Evolutionary conservation across 92 coral and sea anemone genomes (phyloP).

Genomic region (Virgularia gustaviana): DNA sequence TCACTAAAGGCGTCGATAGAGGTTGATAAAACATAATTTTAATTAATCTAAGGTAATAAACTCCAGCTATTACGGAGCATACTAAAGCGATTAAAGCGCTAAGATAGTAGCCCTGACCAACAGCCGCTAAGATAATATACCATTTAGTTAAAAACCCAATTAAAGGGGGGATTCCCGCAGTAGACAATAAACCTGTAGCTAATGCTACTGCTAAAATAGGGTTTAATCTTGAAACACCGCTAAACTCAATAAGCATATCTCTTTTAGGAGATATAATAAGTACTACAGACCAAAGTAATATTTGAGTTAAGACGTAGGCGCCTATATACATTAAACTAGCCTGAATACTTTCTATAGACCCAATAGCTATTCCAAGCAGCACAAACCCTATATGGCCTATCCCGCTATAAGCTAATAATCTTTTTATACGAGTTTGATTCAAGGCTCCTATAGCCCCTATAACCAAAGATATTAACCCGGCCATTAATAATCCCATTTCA

Average conservation of each 20-base stretch:
- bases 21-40: conserved; percentile 69
- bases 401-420: conserved; percentile 81
- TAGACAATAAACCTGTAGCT: conserved; percentile 66
- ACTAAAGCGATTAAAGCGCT: conserved; percentile 68
- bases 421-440: conserved; percentile 82
- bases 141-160: conserved; percentile 78
- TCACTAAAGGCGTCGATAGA: neutral
- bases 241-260: conserved; percentile 68
- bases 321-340: conserved; percentile 72
- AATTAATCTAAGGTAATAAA: conserved; percentile 77
- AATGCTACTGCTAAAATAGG: conserved; percentile 69
- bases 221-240: conserved; percentile 67
- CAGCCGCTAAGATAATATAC: conserved; percentile 65
- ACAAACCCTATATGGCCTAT: conserved; percentile 85
- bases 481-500: conserved; percentile 62
- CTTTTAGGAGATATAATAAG: conserved; percentile 62
- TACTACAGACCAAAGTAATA: conserved; percentile 66
- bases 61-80: conserved; percentile 76
- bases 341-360: conserved; percentile 73
- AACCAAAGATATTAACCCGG: conserved; percentile 65
- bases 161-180: conserved; percentile 81
- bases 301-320: conserved; percentile 65
- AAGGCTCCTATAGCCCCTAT: conserved; percentile 83
- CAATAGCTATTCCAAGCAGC: conserved; percentile 76
- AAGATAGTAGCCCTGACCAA: conserved; percentile 57